Evolutionary conservation across 2,888 invertebrate genomes (phyloP).

Genomic region (Ceriagrion tenellum): DNA sequence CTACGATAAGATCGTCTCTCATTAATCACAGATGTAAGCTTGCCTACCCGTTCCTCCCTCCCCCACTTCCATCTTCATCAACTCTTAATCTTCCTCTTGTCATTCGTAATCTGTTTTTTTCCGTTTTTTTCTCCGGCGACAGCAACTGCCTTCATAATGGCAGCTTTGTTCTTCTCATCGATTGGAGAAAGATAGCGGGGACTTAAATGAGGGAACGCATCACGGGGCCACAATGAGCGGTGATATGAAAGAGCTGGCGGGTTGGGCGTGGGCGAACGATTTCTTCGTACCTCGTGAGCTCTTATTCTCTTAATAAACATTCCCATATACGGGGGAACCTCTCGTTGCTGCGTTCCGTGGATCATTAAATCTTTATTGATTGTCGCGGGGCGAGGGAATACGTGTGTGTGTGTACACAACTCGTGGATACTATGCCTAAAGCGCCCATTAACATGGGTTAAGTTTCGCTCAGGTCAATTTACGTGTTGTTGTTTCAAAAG

Average conservation of each 20-base stretch:
- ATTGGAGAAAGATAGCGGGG: neutral
- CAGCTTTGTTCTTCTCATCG: constrained; percentile 58
- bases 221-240: neutral
- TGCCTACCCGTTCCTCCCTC: neutral
- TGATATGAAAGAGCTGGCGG: neutral
- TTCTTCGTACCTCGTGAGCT: neutral
- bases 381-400: too few species aligned
- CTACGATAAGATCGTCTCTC: constrained; percentile 25
- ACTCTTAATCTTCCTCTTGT: constrained; percentile 23
- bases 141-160: constrained; percentile 52
- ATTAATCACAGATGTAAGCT: constrained; percentile 45
- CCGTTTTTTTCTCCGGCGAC: constrained; percentile 31
- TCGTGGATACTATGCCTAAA: too few species aligned
- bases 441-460: too few species aligned
- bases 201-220: constrained; percentile 37
- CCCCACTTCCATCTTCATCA: neutral
- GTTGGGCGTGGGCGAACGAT: neutral
- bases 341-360: too few species aligned
- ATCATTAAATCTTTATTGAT: too few species aligned
- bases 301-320: neutral
- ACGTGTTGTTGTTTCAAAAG: too few species aligned
- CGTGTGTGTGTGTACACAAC: too few species aligned
- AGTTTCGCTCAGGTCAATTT: too few species aligned
- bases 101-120: constrained; percentile 45
- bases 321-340: neutral